phyloP scores from a whole-genome alignment of 2,113 vertebrate species.

The Egretta garzetta region DNA sequence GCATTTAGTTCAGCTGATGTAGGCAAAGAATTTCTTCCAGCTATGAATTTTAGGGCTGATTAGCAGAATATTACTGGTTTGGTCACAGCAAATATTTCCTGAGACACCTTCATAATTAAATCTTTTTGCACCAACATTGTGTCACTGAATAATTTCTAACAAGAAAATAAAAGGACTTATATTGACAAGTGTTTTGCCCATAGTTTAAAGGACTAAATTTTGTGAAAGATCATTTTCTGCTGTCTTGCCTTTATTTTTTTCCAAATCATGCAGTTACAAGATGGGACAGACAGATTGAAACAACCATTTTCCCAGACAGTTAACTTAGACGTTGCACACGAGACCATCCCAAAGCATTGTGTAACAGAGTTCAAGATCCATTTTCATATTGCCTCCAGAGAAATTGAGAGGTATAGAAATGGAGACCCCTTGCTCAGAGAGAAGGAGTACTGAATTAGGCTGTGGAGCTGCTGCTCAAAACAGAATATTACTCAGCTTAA shows the following conservation, averaged over 20 bases:
- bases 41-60: background rate
- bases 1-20: background rate
- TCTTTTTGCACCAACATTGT: background rate
- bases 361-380: fast-evolving
- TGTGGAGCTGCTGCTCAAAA: background rate
- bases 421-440: background rate
- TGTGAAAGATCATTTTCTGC: background rate
- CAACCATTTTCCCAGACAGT: background rate
- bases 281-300: background rate
- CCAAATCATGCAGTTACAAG: background rate
- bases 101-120: background rate
- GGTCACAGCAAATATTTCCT: background rate
- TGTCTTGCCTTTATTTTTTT: background rate
- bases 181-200: background rate
- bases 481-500: background rate
- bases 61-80: background rate
- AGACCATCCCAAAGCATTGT: background rate
- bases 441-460: background rate
- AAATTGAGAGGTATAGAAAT: background rate
- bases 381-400: background rate
- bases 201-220: background rate
- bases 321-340: background rate
- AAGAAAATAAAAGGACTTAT: background rate
- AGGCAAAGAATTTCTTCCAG: background rate
- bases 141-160: background rate